Evolutionary conservation across 2,797 vertebrate species (phyloP), one percentile per base, ranked within the genome.

Genomic region (Rhodeus uyekii): DNA sequence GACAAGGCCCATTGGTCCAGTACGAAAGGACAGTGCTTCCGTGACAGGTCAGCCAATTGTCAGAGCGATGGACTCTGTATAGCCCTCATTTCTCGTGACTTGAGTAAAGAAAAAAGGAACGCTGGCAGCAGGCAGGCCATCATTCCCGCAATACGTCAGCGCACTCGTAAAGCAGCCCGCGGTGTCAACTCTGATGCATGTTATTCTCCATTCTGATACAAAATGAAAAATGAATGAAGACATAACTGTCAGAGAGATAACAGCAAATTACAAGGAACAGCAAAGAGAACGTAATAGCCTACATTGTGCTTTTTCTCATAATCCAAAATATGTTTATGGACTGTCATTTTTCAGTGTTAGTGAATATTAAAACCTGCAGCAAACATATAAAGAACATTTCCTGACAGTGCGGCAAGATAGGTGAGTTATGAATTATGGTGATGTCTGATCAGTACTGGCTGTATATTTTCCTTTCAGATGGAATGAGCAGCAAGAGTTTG

Each of bases 291-390:
- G 68, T 80, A 86, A 13, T 29, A 84, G 81, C 83, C 80, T 80
- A 83, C 82, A 90, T 85, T 64, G 78, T 81, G 78, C 83, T 87
- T 89, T 89, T 85, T 46, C 86, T 89, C 86, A 83, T 88, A 86
- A 89, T 84, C 74, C 82, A 80, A 85, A 89, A 87, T 90, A 80
- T 88, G 83, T 89, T 91, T 78, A 89, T 87, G 55, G 80, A 65
- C 39, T 27, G 77, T 74, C 80, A 84, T 93, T 90, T 83, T 89
- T 92, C 88, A 90, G 72, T 2, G 63, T 90, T 89, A 85, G 77
- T 29, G 46, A 88, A 87, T 85, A 83, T 88, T 83, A 86, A 88
- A 88, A 76, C 67, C 58, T 27, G 82, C 50, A 83, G 53, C 79
- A 61, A 87, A 81, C 19, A 82, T 82, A 85, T 79, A 75, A 88